Base-by-base conservation (phyloP, 2,113 vertebrate genomes). In the Motacilla tschutschensis region DNA sequence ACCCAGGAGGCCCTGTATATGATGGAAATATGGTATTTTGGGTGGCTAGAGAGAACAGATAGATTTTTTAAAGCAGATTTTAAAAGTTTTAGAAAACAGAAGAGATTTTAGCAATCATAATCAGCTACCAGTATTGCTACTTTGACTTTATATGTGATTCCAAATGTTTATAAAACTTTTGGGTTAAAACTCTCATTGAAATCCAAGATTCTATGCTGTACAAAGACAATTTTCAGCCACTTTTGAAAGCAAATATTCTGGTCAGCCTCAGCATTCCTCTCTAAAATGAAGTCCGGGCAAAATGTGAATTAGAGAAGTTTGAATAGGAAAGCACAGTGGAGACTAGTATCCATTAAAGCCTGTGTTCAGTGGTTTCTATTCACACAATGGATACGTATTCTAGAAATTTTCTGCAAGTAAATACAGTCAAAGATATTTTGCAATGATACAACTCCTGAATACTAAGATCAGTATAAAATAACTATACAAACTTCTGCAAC, bases 21-120 rank as follows among this genome's bases (percentile, higher is more conserved):
- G 97, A 91, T 57, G 97, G 95, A 35, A 97, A 96, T 69, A 97
- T 80, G 35, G 94, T 89, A 65, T 95, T 97, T 70, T 95, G 97
- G 78, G 95, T 91, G 46, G 95, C 98, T 98, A 81, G 33, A 90
- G 62, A 77, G 19, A 83, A 48, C 14, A 72, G 67, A 94, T 8
- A 93, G 17, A 79, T 59, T 20, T 67, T 64, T 88, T 59, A 73
- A 75, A 73, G 44, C 2, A 46, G 5, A 60, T 26, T 59, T 44
- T 8, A 18, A 50, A 8, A 26, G 8, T 44, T 75, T 64, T 43
- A 35, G 17, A 41, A 75, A 79, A 71, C 6, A 65, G 20, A 71
- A 91, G 46, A 54, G 9, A 78, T 10, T 69, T 50, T n/a, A 69
- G 19, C 6, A 67, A 40, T 17, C 11, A 78, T 18, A 67, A 66